Conservation (phyloP, 2,888 invertebrate species). For the Linnaemya vulpina region DNA sequence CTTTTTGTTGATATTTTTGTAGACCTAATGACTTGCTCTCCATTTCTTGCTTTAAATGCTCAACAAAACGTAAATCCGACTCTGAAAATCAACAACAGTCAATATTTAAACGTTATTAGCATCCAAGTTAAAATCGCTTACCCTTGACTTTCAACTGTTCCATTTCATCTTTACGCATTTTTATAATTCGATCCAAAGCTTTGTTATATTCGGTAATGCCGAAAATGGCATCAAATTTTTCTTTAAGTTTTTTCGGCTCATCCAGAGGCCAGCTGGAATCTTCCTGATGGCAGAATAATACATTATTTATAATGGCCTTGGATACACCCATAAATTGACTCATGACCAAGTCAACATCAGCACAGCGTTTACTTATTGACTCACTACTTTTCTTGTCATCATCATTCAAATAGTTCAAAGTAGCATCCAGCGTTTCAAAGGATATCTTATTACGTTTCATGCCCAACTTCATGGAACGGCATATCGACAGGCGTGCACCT, state of each 20-base stretch:
- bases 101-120: not conserved
- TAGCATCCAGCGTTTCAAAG: conserved; percentile 88
- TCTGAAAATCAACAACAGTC: conserved; percentile 80
- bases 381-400: conserved; percentile 84
- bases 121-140: conserved; percentile 75
- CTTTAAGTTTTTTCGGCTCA: conserved; percentile 96
- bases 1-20: conserved; percentile 86
- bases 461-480: conserved; percentile 87
- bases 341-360: conserved; percentile 89
- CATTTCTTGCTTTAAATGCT: conserved; percentile 86
- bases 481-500: conserved; percentile 86
- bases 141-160: conserved; percentile 84
- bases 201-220: conserved; percentile 96
- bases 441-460: conserved; percentile 84
- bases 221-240: conserved; percentile 98
- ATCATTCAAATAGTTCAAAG: conserved; percentile 84
- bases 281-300: conserved; percentile 99
- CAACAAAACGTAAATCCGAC: conserved; percentile 84
- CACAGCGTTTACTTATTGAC: conserved; percentile 87
- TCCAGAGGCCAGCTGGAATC: conserved; percentile 98
- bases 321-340: conserved; percentile 89
- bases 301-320: conserved; percentile 96
- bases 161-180: conserved; percentile 86
- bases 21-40: conserved; percentile 85
- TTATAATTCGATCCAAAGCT: conserved; percentile 90